Base-by-base conservation (phyloP, 2,888 invertebrate species). In the Agrochola litura region DNA sequence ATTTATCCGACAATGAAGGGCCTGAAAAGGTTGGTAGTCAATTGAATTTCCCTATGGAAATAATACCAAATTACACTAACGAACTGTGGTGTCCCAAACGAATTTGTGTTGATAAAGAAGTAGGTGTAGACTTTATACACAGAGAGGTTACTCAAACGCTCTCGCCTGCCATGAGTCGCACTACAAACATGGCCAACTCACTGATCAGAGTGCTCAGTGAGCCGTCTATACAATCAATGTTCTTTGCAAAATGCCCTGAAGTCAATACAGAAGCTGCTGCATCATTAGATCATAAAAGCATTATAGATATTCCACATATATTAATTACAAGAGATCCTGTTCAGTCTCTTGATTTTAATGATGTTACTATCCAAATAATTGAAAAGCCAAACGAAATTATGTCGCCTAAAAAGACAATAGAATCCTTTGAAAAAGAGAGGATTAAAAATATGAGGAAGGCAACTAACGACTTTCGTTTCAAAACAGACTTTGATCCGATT, bases 31-130 rank as follows among this genome's bases (percentile, higher is more conserved):
- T 66, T 49, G 37, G 30, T 37, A 77, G 65, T 69, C 73, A 72
- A 65, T 77, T 79, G 6, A 77, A 76, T 60, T 60, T 82, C 5
- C 46, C 61, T 46, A 9, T 60, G 12, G 82, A 82, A 63, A 73
- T 83, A 69, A 60, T 67, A 41, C 66, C 77, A 30, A 25, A 64
- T 10, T 70, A 70, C n/a, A 67, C 25, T 60, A 73, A 66, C 12
- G 70, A 64, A 52, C 2, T 79, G 2, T 70, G 64, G 46, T 76
- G 58, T 46, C 19, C 69, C 10, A 91, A 87, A 71, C 83, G 89
- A 12, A 71, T 78, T 25, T 89, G 79, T 72, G 89, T 84, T 16
- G 94, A 95, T 77, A 95, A 95, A 90, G 94, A 94, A 91, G 92
- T 95, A 10, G 90, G 82, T 75, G 94, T 86, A 9, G 89, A 91